Conservation (phyloP, 2,888 invertebrate genomes). For the Chalcosyrphus nemorum region DNA sequence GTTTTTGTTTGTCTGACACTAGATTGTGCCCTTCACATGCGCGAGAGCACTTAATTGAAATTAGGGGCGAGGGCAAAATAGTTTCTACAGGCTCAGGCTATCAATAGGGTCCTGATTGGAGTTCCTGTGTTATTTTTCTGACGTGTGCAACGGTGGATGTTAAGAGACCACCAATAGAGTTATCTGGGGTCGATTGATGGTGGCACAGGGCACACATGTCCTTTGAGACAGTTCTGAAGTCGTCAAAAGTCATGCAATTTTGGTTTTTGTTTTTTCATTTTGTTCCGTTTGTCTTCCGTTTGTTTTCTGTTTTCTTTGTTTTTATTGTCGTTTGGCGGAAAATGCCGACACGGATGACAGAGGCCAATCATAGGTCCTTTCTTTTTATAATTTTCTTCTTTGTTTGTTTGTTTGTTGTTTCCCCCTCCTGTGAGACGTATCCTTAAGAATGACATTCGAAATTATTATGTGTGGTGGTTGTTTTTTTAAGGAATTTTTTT, state of each 20-base stretch:
- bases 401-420: conserved; percentile 46
- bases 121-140: conserved; percentile 45
- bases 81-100: neutral
- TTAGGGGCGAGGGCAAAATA: conserved; percentile 25
- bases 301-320: conserved; percentile 67
- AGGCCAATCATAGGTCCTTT: conserved; percentile 60
- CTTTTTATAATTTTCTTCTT: conserved; percentile 5
- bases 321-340: conserved; percentile 64
- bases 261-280: conserved; percentile 28
- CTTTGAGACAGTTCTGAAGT: conserved; percentile 48
- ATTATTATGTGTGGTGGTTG: conserved; percentile 43
- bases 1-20: conserved; percentile 19
- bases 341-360: conserved; percentile 69
- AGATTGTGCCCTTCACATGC: conserved; percentile 46
- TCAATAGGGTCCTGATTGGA: conserved; percentile 71
- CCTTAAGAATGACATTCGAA: conserved; percentile 50
- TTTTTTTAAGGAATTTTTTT: conserved; percentile 9
- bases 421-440: conserved; percentile 31
- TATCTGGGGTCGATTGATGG: conserved; percentile 62
- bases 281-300: conserved; percentile 16
- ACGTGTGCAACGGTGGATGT: conserved; percentile 28
- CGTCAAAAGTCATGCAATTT: conserved; percentile 72
- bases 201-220: conserved; percentile 58
- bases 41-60: conserved; percentile 55
- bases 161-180: conserved; percentile 72